These are phyloP conservation scores for Diadegma fenestrale DNA, from an alignment of 2,888 invertebrate genomes.

Conservation along the genomic window DNA sequence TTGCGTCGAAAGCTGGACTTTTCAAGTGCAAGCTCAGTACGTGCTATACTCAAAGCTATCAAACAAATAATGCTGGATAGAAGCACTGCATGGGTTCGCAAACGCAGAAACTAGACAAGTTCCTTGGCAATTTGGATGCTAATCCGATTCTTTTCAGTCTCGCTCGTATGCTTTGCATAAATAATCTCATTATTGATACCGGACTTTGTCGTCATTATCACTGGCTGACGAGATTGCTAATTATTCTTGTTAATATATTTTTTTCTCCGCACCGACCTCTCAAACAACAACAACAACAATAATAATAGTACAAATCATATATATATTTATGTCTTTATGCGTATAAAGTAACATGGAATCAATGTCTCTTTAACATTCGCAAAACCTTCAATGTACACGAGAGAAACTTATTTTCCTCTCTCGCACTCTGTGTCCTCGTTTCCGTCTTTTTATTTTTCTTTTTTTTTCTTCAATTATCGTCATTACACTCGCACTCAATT, in stretches of 20 bases:
- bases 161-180: background rate
- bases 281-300: background rate
- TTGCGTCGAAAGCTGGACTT: conserved; percentile 2
- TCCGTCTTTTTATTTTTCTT: conserved; percentile 14
- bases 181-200: background rate
- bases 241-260: background rate
- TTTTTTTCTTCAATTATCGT: conserved; percentile 12
- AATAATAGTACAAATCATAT: background rate
- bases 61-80: conserved; percentile 10
- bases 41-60: background rate
- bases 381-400: conserved; percentile 69
- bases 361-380: conserved; percentile 13
- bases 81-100: background rate
- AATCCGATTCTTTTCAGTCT: background rate
- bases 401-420: conserved; percentile 64
- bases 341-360: conserved; percentile 13
- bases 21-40: conserved; percentile 8
- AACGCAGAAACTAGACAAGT: background rate
- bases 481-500: background rate
- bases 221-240: background rate
- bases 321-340: background rate
- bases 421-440: conserved; percentile 60
- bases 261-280: background rate
- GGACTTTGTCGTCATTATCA: background rate
- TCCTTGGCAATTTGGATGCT: background rate